Percentiles rank a stretch among this genome's conserved stretches.
Evolutionary conservation across 2,797 vertebrate species (phyloP).

Genomic region (Craterocephalus amniculus): DNA sequence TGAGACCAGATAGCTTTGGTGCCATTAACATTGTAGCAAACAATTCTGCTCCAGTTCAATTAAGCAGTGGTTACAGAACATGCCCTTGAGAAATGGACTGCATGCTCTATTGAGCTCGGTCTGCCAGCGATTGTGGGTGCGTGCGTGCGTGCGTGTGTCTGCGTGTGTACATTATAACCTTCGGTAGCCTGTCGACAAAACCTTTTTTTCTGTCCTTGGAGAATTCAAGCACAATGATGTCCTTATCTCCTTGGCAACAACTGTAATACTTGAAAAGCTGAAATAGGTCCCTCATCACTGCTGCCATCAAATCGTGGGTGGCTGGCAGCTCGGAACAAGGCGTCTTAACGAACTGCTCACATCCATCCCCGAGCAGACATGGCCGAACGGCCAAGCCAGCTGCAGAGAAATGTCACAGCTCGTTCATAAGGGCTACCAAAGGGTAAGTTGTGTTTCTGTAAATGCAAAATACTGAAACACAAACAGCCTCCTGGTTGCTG

Average conservation of each 20-base stretch:
- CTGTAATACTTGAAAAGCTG: constrained; percentile 80
- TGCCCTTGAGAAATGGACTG: constrained; percentile 78
- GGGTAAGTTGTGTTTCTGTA: constrained; percentile 6
- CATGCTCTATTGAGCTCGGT: constrained; percentile 70
- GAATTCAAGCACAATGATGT: constrained; percentile 80
- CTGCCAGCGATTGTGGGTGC: constrained; percentile 27
- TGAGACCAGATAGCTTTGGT: constrained; percentile 51
- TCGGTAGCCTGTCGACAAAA: constrained; percentile 73
- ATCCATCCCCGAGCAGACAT: constrained; percentile 50
- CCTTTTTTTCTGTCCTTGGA: constrained; percentile 76
- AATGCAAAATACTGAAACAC: constrained; percentile 3
- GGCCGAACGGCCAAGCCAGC: constrained; percentile 38
- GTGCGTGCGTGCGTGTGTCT: constrained; percentile 23
- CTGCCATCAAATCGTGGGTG: constrained; percentile 77
- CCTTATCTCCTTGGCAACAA: constrained; percentile 83
- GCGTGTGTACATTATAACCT: constrained; percentile 67
- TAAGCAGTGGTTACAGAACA: constrained; percentile 73
- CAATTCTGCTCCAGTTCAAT: constrained; percentile 71
- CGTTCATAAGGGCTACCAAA: constrained; percentile 18
- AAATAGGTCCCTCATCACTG: constrained; percentile 76
- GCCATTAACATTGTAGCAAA: constrained; percentile 66
- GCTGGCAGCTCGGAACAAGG: constrained; percentile 66
- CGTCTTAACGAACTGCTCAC: constrained; percentile 66
- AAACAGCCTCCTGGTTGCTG: constrained; percentile 3
- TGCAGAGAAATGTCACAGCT: constrained; percentile 37